Evolutionary conservation across 1,140 invertebrate genomes (phyloP), one percentile per base, ranked within the genome.

Genomic region (Drosophila funebris): DNA sequence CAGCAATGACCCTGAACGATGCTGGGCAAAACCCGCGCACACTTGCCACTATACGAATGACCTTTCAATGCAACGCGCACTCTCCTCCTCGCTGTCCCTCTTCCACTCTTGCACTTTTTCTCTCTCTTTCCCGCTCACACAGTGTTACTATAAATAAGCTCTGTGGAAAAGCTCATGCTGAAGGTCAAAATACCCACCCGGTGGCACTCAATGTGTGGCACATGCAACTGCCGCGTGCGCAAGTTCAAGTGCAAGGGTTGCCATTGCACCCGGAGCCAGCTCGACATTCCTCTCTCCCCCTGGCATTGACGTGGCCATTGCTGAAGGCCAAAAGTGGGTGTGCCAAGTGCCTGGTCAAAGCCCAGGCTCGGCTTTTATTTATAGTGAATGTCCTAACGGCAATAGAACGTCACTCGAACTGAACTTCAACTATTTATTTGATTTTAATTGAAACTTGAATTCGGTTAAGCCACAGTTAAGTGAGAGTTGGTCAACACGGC

Each of bases 221-320:
- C 83, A 88, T 88, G 83, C 83, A 70, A 60, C 52, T 41, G 69
- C 83, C 79, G 83, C 83, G 83, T 88, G 83, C 78, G 79, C 83
- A 88, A 79, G 83, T 88, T 88, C 83, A 88, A 88, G 83, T 83
- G 83, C 83, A 88, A 88, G 83, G 83, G 68, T 73, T 80, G 69
- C 69, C 76, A 76, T 66, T 79, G 76, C 76, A 76, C 73, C 63
- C 73, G 57, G 36, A n/a, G n/a, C n/a, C 37, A 31, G 56, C 24
- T 33, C 14, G 13, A 11, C 3, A 31, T 33, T 20, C 29, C 2
- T 8, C 7, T 7, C 24, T 3, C 27, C 0, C 46, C 1, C 0
- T 27, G 9, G 6, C 9, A 9, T 11, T 29, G 39, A 41, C 22
- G 1, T 50, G 24, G 24, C 14, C 24, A 48, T 14, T 5, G 24